Evolutionary conservation across 1,140 invertebrate species (phyloP).

Genomic region (Carcinoscorpius rotundicauda): DNA sequence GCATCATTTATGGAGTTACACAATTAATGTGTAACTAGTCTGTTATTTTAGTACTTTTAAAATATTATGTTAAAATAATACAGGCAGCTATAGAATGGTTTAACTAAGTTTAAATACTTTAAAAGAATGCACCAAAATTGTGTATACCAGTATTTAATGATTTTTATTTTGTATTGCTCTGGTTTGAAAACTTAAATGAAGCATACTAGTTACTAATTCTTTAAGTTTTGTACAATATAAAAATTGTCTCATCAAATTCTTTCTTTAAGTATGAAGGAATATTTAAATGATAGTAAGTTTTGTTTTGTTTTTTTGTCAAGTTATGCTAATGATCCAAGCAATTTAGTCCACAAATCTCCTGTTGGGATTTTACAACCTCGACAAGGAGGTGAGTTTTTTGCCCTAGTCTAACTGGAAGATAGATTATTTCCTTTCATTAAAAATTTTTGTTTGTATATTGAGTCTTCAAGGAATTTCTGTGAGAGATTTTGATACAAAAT

Average conservation of each 20-base stretch:
- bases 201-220: no score
- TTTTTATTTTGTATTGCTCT: no score
- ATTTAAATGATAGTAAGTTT: no score
- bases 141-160: constrained; percentile 5
- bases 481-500: no score
- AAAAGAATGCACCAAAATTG: background rate
- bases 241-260: no score
- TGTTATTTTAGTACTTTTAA: background rate
- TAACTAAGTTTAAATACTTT: background rate
- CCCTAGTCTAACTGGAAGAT: constrained; percentile 6
- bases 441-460: no score
- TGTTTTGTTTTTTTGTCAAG: constrained; percentile 27
- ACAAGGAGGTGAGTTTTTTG: constrained; percentile 35
- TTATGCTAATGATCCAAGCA: constrained; percentile 62
- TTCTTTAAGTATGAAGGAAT: no score
- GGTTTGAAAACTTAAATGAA: no score
- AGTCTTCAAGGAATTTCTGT: no score
- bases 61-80: background rate
- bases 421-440: background rate
- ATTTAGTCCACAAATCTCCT: constrained; percentile 75
- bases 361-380: constrained; percentile 52
- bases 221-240: no score
- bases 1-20: no score
- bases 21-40: no score
- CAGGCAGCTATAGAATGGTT: background rate